These are phyloP conservation scores for Coregonus sp. DNA, from an alignment of 2,797 vertebrate species.

Conservation along the genomic window DNA sequence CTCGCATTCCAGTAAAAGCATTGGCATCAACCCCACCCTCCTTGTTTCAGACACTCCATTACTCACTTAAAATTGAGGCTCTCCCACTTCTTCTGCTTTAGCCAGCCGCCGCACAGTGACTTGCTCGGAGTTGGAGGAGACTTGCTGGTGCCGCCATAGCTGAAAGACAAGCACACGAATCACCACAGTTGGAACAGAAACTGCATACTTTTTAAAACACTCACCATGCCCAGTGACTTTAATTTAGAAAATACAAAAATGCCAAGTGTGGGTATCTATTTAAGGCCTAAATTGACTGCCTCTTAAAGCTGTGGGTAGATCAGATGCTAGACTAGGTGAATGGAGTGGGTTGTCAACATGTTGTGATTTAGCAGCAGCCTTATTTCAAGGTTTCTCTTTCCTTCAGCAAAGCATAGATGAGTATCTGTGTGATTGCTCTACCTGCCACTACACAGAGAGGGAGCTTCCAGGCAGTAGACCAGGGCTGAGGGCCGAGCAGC, in stretches of 20 bases:
- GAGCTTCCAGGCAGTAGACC: background rate
- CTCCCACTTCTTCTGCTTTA: conserved; percentile 71
- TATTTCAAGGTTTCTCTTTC: conserved; percentile 15
- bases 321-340: background rate
- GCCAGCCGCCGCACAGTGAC: conserved; percentile 59
- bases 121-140: conserved; percentile 54
- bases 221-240: conserved; percentile 28
- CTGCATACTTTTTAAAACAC: conserved; percentile 30
- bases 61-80: conserved; percentile 77
- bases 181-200: conserved; percentile 37
- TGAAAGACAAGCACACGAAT: conserved; percentile 59
- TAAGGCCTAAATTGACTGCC: conserved; percentile 31
- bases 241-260: conserved; percentile 40
- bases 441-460: background rate
- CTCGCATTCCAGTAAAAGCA: conserved; percentile 45
- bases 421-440: conserved; percentile 2
- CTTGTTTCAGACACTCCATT: conserved; percentile 40
- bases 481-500: background rate
- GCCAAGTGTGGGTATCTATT: conserved; percentile 38
- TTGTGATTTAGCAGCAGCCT: conserved; percentile 47
- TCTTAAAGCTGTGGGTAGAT: conserved; percentile 33
- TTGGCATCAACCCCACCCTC: conserved; percentile 22
- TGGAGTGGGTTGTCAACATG: conserved; percentile 15
- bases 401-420: conserved; percentile 42
- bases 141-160: conserved; percentile 59